Evolutionary conservation across 2,888 invertebrate genomes (phyloP).

Genomic region (Doris montereyensis): DNA sequence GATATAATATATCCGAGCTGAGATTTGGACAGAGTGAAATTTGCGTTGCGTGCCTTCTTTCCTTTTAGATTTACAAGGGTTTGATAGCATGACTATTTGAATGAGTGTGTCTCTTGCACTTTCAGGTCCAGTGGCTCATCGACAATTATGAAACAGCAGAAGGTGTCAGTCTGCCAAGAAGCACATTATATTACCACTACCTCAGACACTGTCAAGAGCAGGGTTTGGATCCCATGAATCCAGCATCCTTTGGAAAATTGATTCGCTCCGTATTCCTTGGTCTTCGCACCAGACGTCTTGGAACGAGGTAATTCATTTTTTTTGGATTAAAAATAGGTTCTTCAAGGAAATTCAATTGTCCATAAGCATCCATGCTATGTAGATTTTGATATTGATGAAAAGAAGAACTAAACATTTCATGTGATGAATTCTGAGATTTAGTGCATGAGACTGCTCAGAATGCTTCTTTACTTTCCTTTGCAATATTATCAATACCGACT

Average conservation of each 20-base stretch:
- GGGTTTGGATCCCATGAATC: constrained; percentile 98
- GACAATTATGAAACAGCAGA: constrained; percentile 99
- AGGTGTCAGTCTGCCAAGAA: constrained; percentile 91
- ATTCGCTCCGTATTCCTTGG: constrained; percentile 98
- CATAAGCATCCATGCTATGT: background rate
- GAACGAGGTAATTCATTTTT: constrained; percentile 82
- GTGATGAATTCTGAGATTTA: no score
- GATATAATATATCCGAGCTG: no score
- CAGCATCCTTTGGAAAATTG: constrained; percentile 98
- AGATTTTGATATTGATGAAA: no score
- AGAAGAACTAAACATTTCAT: no score
- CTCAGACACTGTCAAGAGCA: constrained; percentile 89
- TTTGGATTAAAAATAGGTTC: background rate
- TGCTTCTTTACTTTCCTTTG: no score
- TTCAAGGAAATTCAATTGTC: background rate
- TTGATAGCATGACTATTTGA: no score
- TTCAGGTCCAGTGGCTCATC: constrained; percentile 83
- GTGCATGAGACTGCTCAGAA: no score
- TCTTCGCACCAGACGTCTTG: constrained; percentile 91
- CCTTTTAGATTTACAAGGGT: no score
- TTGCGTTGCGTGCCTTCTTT: no score
- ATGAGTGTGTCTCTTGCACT: no score
- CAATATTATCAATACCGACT: no score
- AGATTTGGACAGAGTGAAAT: no score
- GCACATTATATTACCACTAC: constrained; percentile 97